phyloP scores from a whole-genome alignment of 2,888 invertebrate genomes.

The Hyalella azteca region DNA sequence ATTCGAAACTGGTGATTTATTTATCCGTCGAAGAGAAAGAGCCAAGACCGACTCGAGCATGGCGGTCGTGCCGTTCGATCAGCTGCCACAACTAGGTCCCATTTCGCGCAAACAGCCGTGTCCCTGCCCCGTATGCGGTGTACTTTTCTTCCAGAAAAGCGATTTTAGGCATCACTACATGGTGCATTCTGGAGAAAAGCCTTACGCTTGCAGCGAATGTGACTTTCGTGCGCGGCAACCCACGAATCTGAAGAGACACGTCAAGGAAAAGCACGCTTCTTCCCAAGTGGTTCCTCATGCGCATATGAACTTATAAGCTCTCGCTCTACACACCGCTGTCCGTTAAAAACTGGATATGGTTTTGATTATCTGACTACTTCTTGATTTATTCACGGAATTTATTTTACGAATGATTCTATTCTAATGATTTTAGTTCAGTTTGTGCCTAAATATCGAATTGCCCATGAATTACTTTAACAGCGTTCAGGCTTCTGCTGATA shows the following conservation, averaged over 20 bases:
- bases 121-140: slow-evolving; percentile 24
- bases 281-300: background rate
- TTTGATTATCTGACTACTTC: no score
- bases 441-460: no score
- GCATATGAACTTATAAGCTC: background rate
- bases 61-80: background rate
- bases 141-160: slow-evolving; percentile 46
- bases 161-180: slow-evolving; percentile 52
- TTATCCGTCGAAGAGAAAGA: background rate
- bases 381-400: no score
- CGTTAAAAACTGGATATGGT: no score
- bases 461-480: no score
- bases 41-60: slow-evolving; percentile 1
- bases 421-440: no score
- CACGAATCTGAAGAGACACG: slow-evolving; percentile 16
- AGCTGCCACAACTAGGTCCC: background rate
- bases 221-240: slow-evolving; percentile 39
- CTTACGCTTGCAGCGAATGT: slow-evolving; percentile 46
- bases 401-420: no score
- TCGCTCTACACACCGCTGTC: no score
- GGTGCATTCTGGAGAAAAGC: slow-evolving; percentile 55
- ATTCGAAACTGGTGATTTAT: background rate
- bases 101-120: slow-evolving; percentile 10
- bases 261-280: slow-evolving; percentile 1
- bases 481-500: no score